These are phyloP conservation scores for Sarcophaga carnaria DNA, from an alignment of 2,888 invertebrate genomes.

Conservation along the genomic window DNA sequence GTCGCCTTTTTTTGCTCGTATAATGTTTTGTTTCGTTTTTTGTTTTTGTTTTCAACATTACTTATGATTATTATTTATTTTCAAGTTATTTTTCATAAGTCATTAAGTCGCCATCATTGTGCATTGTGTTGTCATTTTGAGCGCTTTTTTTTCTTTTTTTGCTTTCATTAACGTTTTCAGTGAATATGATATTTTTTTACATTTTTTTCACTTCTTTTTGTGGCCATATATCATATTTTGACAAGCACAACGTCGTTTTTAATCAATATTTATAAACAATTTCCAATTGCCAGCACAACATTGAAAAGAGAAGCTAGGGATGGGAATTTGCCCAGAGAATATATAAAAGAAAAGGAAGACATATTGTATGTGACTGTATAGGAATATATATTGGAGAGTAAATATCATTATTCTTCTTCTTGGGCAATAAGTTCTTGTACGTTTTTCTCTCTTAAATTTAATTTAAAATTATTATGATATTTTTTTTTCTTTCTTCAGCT, in stretches of 20 bases:
- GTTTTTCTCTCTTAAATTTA: constrained; percentile 22
- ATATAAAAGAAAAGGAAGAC: not conserved
- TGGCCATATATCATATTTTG: constrained; percentile 78
- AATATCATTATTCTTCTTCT: constrained; percentile 53
- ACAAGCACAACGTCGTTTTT: constrained; percentile 77
- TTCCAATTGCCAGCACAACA: constrained; percentile 33
- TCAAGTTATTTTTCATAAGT: constrained; percentile 71
- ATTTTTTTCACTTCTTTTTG: constrained; percentile 55
- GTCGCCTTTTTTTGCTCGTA: constrained; percentile 29
- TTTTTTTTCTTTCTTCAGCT: constrained; percentile 31
- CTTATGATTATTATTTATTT: constrained; percentile 67
- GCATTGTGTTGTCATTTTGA: constrained; percentile 63
- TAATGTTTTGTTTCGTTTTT: too few relatives aligned
- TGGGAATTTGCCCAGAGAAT: too few relatives aligned
- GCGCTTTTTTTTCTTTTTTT: constrained; percentile 22
- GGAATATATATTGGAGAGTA: constrained; percentile 44
- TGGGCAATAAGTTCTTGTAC: constrained; percentile 14
- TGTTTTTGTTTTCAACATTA: constrained; percentile 26
- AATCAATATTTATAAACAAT: constrained; percentile 79
- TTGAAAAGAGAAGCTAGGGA: too few relatives aligned
- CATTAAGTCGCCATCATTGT: constrained; percentile 70
- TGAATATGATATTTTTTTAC: constrained; percentile 12
- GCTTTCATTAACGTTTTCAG: constrained; percentile 22
- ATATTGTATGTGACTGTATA: constrained; percentile 13
- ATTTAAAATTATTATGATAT: constrained; percentile 31